These are phyloP conservation scores for Arremon aurantiirostris DNA, from an alignment of 2,797 vertebrate species.

Conservation along the genomic window DNA sequence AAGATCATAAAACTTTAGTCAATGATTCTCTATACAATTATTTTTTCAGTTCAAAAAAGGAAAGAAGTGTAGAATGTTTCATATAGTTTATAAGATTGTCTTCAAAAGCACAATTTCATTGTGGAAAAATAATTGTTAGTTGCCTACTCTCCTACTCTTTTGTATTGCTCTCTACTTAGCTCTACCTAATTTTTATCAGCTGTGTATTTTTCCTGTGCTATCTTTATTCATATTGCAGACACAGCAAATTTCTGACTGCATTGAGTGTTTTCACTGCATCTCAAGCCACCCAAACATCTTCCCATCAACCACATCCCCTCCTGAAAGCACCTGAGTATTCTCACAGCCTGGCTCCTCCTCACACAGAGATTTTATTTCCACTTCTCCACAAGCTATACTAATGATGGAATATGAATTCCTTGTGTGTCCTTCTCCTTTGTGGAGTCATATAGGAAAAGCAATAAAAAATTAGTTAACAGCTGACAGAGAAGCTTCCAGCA, in stretches of 20 bases:
- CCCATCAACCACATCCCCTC: background rate
- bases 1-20: background rate
- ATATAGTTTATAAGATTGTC: background rate
- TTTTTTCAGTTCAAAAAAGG: background rate
- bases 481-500: background rate
- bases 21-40: background rate
- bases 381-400: background rate
- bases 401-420: background rate
- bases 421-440: background rate
- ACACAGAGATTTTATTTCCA: background rate
- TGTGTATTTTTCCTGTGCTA: fast-evolving
- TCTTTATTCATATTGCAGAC: background rate
- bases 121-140: background rate
- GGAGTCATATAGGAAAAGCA: background rate
- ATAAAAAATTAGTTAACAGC: background rate
- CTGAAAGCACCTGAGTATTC: background rate
- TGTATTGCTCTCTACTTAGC: background rate
- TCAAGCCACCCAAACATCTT: background rate
- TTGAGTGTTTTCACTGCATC: background rate
- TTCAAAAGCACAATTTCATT: background rate
- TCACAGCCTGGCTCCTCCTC: background rate
- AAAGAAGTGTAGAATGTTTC: background rate
- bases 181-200: background rate
- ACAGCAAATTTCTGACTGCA: background rate
- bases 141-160: background rate